A percentile compares a stretch with the other conserved stretches of the same genome.
phyloP scores from a whole-genome alignment of 1,140 invertebrate genomes.

The Drosophila mayri region DNA sequence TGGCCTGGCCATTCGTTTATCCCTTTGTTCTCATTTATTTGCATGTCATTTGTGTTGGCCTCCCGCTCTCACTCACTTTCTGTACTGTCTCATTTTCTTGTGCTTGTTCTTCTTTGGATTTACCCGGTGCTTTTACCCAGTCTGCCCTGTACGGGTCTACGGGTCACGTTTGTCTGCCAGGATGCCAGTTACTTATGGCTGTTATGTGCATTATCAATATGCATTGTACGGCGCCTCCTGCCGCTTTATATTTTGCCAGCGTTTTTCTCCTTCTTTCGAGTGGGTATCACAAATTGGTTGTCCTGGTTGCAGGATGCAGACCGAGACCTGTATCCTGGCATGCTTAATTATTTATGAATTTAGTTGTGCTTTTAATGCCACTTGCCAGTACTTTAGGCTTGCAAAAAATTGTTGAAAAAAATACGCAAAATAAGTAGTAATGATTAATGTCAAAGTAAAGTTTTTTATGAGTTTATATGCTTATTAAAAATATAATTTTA shows the following conservation, averaged over 20 bases:
- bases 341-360: constrained; percentile 32
- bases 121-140: constrained; percentile 13
- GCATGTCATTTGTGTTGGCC: constrained; percentile 67
- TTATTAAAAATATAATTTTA: neutral
- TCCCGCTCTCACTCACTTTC: neutral
- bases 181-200: constrained; percentile 77
- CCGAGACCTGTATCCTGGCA: neutral
- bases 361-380: constrained; percentile 5
- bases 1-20: constrained; percentile 73
- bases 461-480: neutral
- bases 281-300: constrained; percentile 42
- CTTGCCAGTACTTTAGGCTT: neutral
- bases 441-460: neutral
- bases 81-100: constrained; percentile 27
- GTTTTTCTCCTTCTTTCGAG: constrained; percentile 35
- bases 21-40: constrained; percentile 82
- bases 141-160: constrained; percentile 22
- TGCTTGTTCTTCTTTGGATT: constrained; percentile 18
- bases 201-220: constrained; percentile 82
- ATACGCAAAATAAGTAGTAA: neutral
- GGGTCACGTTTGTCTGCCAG: constrained; percentile 78
- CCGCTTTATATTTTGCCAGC: constrained; percentile 67
- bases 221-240: constrained; percentile 59
- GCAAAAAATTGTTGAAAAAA: neutral
- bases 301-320: constrained; percentile 12